These are phyloP conservation scores for Rafetus swinhoei DNA, from an alignment of 2,113 vertebrate genomes.

Conservation along the genomic window DNA sequence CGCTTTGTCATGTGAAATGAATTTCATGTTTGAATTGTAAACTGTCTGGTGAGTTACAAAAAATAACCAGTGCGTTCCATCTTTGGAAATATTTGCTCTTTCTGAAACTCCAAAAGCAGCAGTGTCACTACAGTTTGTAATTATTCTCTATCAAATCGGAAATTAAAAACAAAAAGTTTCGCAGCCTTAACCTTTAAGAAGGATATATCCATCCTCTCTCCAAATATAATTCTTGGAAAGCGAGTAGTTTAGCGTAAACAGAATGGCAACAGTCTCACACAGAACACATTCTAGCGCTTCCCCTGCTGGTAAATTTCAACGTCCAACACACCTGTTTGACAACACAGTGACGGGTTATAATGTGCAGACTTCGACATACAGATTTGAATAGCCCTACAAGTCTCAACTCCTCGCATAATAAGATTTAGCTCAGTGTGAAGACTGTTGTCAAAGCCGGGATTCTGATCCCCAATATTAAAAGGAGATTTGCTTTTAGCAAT, in stretches of 20 bases:
- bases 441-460: background rate
- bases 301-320: background rate
- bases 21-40: background rate
- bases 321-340: background rate
- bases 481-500: background rate
- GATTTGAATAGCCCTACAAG: background rate
- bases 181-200: background rate
- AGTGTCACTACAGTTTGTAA: background rate
- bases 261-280: background rate
- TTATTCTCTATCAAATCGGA: background rate
- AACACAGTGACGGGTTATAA: background rate
- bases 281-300: background rate
- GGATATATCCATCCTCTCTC: background rate
- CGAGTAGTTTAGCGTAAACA: background rate
- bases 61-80: fast-evolving
- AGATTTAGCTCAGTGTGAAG: background rate
- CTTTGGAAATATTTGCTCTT: background rate
- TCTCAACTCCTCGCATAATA: background rate
- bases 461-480: background rate
- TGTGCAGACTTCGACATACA: background rate
- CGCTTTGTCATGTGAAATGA: background rate
- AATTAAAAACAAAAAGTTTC: background rate
- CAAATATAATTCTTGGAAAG: background rate
- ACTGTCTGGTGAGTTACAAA: background rate
- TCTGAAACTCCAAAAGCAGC: background rate